Evolutionary conservation across 2,888 invertebrate genomes (phyloP).

Genomic region (Microplitis manilae): DNA sequence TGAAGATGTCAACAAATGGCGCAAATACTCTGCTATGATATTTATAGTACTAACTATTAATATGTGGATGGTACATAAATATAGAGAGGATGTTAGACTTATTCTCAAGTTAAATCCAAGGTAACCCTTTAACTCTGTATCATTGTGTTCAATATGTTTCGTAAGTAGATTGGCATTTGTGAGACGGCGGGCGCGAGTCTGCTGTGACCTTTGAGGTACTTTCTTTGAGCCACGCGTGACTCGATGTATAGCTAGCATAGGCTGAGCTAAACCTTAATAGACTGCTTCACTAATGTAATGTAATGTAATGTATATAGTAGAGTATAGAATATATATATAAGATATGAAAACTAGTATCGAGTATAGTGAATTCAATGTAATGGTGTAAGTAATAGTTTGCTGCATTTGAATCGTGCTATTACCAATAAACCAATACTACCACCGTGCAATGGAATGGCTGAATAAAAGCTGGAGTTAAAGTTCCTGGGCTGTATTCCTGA

Average conservation of each 20-base stretch:
- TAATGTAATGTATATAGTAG: neutral
- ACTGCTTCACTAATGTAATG: slow-evolving; percentile 1
- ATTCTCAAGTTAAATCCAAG: slow-evolving; percentile 27
- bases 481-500: too few relatives aligned
- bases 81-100: neutral
- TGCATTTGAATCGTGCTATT: too few relatives aligned
- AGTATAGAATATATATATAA: too few relatives aligned
- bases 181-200: slow-evolving; percentile 59
- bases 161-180: slow-evolving; percentile 68
- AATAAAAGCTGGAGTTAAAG: too few relatives aligned
- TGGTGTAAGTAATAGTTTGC: too few relatives aligned
- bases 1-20: slow-evolving; percentile 6
- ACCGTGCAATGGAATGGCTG: too few relatives aligned
- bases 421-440: too few relatives aligned
- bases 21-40: neutral
- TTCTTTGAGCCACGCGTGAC: slow-evolving; percentile 63
- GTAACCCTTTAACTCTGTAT: slow-evolving; percentile 49
- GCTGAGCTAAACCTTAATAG: neutral
- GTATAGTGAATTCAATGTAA: too few relatives aligned
- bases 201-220: slow-evolving; percentile 67
- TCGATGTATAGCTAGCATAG: slow-evolving; percentile 12
- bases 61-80: too few relatives aligned
- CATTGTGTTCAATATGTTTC: slow-evolving; percentile 63
- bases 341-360: too few relatives aligned
- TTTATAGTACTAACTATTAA: too few relatives aligned